A percentile compares a stretch with the other conserved stretches of the same genome.
These are phyloP conservation scores for Cosmorhoe ocellata DNA, from an alignment of 2,888 invertebrate species.

Conservation along the genomic window DNA sequence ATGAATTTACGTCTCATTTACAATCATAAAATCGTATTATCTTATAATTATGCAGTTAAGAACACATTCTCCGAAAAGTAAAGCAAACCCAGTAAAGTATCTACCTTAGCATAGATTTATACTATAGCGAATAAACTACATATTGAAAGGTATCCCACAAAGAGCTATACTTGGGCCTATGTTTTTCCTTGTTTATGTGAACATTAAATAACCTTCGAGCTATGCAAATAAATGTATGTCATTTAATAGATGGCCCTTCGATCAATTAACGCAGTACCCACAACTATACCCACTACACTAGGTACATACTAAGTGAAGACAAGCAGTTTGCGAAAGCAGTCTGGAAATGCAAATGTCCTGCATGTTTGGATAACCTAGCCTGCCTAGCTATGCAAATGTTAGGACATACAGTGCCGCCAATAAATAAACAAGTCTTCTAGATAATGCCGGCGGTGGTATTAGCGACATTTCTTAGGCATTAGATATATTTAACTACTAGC, in stretches of 20 bases:
- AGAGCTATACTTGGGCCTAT: background rate
- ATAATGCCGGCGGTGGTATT: no score
- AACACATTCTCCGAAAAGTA: no score
- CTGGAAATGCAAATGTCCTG: constrained; percentile 31
- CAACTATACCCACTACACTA: no score
- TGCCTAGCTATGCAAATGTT: constrained; percentile 32
- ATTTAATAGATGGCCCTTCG: background rate
- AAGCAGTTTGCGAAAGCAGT: constrained; percentile 24
- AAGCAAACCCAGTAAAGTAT: no score
- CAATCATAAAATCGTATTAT: background rate
- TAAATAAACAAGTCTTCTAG: no score
- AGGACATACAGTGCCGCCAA: constrained; percentile 13
- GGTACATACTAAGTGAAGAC: constrained; percentile 7
- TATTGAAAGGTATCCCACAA: background rate
- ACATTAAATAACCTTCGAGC: background rate
- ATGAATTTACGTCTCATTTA: background rate
- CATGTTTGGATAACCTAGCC: constrained; percentile 24
- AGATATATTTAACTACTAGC: no score
- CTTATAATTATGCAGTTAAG: no score
- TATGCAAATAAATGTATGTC: background rate
- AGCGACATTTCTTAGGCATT: no score
- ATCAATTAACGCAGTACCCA: background rate
- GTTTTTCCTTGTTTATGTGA: background rate
- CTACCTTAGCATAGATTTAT: no score
- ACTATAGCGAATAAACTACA: background rate